Percentiles rank a stretch among this genome's conserved stretches.
Conservation (phyloP, 2,113 vertebrate species). For the Parus major region DNA sequence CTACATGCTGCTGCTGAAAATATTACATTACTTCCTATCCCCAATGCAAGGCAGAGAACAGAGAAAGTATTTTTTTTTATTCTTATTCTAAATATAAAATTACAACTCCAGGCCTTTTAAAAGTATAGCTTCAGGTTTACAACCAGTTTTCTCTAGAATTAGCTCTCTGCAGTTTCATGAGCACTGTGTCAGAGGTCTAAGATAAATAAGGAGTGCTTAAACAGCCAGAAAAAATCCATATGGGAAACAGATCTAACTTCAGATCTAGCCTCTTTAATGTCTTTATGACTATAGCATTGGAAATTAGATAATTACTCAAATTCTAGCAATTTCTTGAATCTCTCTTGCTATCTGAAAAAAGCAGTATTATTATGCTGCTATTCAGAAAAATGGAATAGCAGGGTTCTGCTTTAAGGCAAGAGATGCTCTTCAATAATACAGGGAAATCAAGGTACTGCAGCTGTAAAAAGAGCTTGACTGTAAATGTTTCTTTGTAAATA, state of each 20-base stretch:
- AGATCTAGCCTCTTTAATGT: background rate
- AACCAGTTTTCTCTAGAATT: background rate
- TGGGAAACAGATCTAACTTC: background rate
- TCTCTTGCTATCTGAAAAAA: background rate
- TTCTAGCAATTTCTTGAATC: background rate
- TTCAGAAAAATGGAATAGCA: background rate
- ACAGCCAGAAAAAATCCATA: background rate
- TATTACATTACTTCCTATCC: background rate
- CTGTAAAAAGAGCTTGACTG: background rate
- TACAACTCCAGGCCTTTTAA: background rate
- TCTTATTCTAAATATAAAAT: background rate
- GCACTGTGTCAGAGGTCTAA: background rate
- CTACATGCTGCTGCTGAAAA: background rate
- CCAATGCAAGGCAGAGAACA: background rate
- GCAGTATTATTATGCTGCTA: background rate
- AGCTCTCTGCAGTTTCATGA: background rate
- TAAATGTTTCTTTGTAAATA: background rate
- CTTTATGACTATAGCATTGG: background rate
- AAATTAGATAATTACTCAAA: slow-evolving; percentile 16
- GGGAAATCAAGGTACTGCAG: background rate
- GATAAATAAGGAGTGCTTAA: background rate
- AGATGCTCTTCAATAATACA: background rate
- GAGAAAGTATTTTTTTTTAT: background rate
- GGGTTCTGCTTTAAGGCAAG: background rate
- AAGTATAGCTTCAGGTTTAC: background rate